phyloP scores from a whole-genome alignment of 2,797 vertebrate genomes.

The Girardinus metallicus region DNA sequence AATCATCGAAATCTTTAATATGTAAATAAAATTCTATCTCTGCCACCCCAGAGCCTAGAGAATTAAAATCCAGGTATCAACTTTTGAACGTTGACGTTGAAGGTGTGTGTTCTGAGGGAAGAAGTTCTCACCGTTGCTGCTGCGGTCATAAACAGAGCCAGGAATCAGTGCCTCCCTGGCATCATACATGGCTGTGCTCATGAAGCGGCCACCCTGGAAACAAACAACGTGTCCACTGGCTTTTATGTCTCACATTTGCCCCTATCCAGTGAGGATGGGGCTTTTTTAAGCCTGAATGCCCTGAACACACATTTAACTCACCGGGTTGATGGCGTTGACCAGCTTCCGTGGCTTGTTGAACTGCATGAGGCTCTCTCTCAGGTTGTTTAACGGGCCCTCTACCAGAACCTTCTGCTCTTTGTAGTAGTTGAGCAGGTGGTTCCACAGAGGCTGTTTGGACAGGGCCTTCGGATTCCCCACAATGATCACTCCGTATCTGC shows the following conservation, averaged over 20 bases:
- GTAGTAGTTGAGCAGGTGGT: constrained; percentile 98
- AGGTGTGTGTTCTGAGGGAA: background rate
- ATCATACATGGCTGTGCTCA: constrained; percentile 4
- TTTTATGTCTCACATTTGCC: background rate
- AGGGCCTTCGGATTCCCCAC: constrained; percentile 98
- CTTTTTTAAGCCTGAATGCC: background rate
- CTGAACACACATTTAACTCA: constrained; percentile 71
- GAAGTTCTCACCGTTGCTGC: constrained; percentile 2
- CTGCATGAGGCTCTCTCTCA: constrained; percentile 98
- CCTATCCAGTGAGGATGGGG: background rate
- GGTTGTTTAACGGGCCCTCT: constrained; percentile 97
- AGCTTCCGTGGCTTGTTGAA: constrained; percentile 99
- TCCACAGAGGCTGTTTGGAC: constrained; percentile 98
- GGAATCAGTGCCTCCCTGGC: constrained; percentile 1
- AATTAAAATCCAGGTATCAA: background rate
- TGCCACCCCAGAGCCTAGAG: background rate
- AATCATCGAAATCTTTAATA: background rate
- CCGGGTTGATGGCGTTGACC: constrained; percentile 98
- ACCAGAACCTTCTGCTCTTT: constrained; percentile 99
- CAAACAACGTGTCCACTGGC: background rate
- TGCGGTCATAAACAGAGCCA: constrained; percentile 1
- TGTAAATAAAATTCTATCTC: background rate
- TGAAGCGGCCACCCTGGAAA: background rate
- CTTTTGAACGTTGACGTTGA: background rate
- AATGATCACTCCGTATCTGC: constrained; percentile 96